These are phyloP conservation scores for Pseudochaenichthys georgianus DNA, from an alignment of 2,797 vertebrate species.

Conservation along the genomic window DNA sequence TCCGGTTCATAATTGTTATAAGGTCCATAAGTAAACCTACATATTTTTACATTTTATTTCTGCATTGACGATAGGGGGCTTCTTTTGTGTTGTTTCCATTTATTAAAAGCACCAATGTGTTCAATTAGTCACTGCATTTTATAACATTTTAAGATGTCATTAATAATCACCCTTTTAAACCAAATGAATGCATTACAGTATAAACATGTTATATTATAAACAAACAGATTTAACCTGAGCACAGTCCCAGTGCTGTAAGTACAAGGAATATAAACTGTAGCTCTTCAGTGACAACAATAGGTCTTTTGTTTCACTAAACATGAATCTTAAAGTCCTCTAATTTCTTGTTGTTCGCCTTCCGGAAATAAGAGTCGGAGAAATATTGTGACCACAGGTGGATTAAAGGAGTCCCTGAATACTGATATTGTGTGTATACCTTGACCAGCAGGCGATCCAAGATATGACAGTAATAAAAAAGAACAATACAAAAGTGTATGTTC, in stretches of 20 bases:
- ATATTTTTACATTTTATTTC: not conserved
- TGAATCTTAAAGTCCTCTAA: constrained; percentile 51
- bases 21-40: not conserved
- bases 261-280: not conserved
- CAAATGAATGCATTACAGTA: not conserved
- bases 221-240: not conserved
- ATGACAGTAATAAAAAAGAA: constrained; percentile 42
- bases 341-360: constrained; percentile 35
- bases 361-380: constrained; percentile 52
- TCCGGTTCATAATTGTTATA: not conserved
- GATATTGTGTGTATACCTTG: constrained; percentile 63
- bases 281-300: constrained; percentile 36
- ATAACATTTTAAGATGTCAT: too few relatives aligned
- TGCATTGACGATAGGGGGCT: not conserved
- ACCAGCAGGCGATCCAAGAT: constrained; percentile 47
- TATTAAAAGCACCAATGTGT: not conserved
- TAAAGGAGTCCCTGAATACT: constrained; percentile 67
- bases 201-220: not conserved
- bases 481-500: not conserved
- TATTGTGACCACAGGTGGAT: constrained; percentile 70
- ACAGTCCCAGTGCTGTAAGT: not conserved
- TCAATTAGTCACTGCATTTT: not conserved
- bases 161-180: not conserved
- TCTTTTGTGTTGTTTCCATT: not conserved
- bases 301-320: constrained; percentile 44